Base-by-base conservation (phyloP, 2,797 vertebrate genomes). In the Eulemur mongoz region DNA sequence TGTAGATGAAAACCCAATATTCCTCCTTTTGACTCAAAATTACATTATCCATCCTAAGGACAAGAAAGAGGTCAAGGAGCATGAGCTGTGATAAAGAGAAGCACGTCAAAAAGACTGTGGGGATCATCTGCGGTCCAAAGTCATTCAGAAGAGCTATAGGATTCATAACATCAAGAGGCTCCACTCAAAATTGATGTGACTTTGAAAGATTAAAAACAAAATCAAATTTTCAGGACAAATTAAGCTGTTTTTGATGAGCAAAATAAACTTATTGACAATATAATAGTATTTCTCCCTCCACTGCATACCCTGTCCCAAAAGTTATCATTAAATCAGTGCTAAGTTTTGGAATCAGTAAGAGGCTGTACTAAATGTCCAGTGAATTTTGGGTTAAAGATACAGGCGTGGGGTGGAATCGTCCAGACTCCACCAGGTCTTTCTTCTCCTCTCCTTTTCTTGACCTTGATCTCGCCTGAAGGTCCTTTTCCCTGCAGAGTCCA, bases 1-100 rank as follows among this genome's bases (percentile, higher is more conserved):
- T 30, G 81, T n/a, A 78, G 87, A 52, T 57, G 82, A 78, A 83
- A 82, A 73, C 15, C 83, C 65, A 48, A 38, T 61, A 61, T 52
- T 50, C 75, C 52, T 75, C 25, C 17, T 38, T 89, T 70, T 38
- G 79, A 82, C 43, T 69, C 27, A 43, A 67, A 92, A 84, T 86
- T 79, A 35, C 57, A 2, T 93, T 72, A 92, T 79, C 96, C 81
- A 70, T 40, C 32, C 22, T 5, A 18, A 89, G 87, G 91, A 89
- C 75, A 81, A 5, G 65, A 73, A 86, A 22, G 73, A 86, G 75
- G 92, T 91, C 88, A 88, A 4, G 40, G 5, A 63, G 70, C 54
- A 2, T 5, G 52, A 43, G 45, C 50, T 72, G 7, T 1, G 65
- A 76, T 30, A 35, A 57, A 80, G 20, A 25, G 13, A 27, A 32